Base-by-base conservation (phyloP, 2,113 vertebrate species). In the Deroptyus accipitrinus region DNA sequence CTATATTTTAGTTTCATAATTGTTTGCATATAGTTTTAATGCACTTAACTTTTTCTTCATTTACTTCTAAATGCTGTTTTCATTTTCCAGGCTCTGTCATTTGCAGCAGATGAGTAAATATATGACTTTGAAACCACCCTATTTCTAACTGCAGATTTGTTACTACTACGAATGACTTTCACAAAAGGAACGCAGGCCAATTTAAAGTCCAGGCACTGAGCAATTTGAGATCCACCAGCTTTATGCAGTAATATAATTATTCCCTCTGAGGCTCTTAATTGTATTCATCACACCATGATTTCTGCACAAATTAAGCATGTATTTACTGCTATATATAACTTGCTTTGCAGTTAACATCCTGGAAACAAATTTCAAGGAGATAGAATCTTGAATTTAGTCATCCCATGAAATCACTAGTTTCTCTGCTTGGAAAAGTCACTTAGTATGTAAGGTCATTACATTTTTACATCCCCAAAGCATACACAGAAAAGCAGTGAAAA, bases 201-300 rank as follows among this genome's bases (percentile, higher is more conserved):
- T 98, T 98, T 98, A 98, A 98, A 98, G 98, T 98, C 98, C 98
- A 98, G 97, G 97, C 98, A 98, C 96, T 96, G 97, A 98, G 98
- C 97, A 98, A 98, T 98, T 98, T 98, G 98, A 98, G 98, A 98
- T 97, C 97, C 97, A 98, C 98, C 97, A 97, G 98, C 98, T 98
- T 98, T 98, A 97, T 98, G 98, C 97, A 98, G 98, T 98, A 98
- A 98, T 98, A 98, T 98, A 98, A 98, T 98, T 98, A 98, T 98
- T 98, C 98, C 98, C 98, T 98, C 97, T 28, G 98, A 98, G 98
- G 98, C 98, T 98, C 98, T 98, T 98, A 98, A 98, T 98, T 98
- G 98, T 98, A 98, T 98, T 98, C 98, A 98, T 98, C 98, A 98
- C 98, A 98, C 98, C 98, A 98, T 98, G 98, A 98, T 98, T 98